Evolutionary conservation across 2,888 invertebrate species (phyloP), one percentile per base, ranked within the genome.

Genomic region (Anodontia alba): DNA sequence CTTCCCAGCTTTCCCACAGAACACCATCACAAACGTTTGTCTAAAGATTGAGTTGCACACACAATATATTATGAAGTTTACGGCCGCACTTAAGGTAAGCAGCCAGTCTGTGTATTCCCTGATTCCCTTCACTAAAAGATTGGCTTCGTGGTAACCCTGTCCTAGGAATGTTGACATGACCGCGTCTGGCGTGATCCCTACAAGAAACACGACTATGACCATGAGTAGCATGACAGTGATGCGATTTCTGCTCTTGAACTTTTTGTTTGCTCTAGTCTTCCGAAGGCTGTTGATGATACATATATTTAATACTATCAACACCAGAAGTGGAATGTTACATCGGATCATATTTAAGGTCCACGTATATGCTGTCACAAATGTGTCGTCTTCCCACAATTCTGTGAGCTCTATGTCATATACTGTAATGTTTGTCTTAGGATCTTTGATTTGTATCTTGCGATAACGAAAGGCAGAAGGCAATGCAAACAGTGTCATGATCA

Each of bases 151-250:
- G 81, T 93, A 93, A 23, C 93, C 93, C 29, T 87, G 89, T 23
- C 89, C 87, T 72, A 92, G 89, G 76, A 91, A 87, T 29, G 90
- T 88, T 0, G 92, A 92, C 91, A 93, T 89, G 33, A 93, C 86
- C 46, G 92, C 92, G 77, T 93, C 93, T 0, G 93, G 93, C 23
- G 89, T 90, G 46, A 92, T 90, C 76, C 92, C 92, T 36, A 92
- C 77, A 33, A 93, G 78, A 84, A 93, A 93, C 67, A 90, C 87
- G n/a, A 93, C 76, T n/a, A 93, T 92, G 31, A 93, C 90, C 62
- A 91, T 87, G 43, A 92, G 87, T 76, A 93, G 88, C 92, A 93
- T 92, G 8, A 92, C 74, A 12, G 93, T 92, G n/a, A 93, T 89
- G 31, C 91, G 86, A 73, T 92, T 90, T 57, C 90, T 42, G 5